Percentiles rank a stretch among this genome's conserved stretches.
Evolutionary conservation across 1,140 invertebrate genomes (phyloP).

Genomic region (Carposina sasakii): DNA sequence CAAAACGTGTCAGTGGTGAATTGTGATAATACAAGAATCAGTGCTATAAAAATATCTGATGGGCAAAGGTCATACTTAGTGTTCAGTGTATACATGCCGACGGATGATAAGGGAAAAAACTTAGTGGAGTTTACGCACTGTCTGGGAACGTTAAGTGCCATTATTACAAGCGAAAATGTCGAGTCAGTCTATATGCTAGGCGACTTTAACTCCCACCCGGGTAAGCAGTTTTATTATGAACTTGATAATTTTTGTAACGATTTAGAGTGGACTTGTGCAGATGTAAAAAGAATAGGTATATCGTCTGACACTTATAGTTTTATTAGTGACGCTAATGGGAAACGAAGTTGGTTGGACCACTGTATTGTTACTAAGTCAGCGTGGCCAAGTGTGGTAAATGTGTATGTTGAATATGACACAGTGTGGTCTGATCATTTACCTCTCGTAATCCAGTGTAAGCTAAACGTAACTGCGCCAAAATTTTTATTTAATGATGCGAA

Average conservation of each 20-base stretch:
- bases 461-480: too few relatives aligned
- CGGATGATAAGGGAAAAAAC: not conserved
- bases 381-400: not conserved
- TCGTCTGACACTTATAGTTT: constrained; percentile 2
- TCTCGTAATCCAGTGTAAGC: not conserved
- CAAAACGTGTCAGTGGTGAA: too few relatives aligned
- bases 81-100: constrained; percentile 1
- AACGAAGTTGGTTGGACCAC: constrained; percentile 2
- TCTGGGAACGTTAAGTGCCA: constrained; percentile 1
- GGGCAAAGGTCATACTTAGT: too few relatives aligned
- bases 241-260: not conserved
- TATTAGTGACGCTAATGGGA: constrained; percentile 7
- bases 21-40: too few relatives aligned
- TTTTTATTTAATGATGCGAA: too few relatives aligned
- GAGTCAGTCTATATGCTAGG: constrained; percentile 2
- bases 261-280: not conserved
- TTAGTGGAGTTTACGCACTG: not conserved
- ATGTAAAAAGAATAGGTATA: not conserved
- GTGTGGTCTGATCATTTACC: constrained; percentile 8
- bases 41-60: too few relatives aligned
- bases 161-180: not conserved
- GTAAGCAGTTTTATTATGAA: not conserved
- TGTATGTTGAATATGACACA: constrained; percentile 4
- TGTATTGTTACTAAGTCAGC: not conserved
- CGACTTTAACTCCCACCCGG: constrained; percentile 4